Evolutionary conservation across 2,888 invertebrate species (phyloP), one percentile per base, ranked within the genome.

Genomic region (Petrolisthes manimaculis): DNA sequence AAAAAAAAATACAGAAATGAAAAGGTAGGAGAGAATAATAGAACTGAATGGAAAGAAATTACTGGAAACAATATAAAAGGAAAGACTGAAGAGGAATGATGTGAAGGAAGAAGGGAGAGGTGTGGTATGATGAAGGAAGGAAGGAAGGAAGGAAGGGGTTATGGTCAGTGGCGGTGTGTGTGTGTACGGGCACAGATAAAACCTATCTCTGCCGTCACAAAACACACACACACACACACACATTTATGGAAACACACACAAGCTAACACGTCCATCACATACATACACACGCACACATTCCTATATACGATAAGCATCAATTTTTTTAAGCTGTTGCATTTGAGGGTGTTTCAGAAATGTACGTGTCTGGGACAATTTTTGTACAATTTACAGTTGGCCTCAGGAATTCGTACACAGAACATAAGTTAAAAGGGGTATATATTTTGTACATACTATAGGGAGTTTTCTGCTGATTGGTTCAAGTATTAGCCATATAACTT

Each of bases 201-300:
- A 37, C 18, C 67, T 77, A 84, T 84, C 84, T 24, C 61, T 8
- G 4, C 55, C 78, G 84, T 84, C 84, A 84, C 84, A 84, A 84
- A 77, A 84, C 61, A 24, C 77, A 84, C 84, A 55, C 37, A 56
- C 77, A 55, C 21, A 55, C 81, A n/a, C 81, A 51, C 80, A 3
- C 56, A 81, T 14, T 8, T 61, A 54, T 81, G 37, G 80, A 12
- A 12, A 18, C 80, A 53, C 55, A 14, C 54, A 37, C n/a, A 77
- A 77, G 53, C 24, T 9, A 6, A 3, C n/a, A 4, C 77, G 4
- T 24, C 77, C 51, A n/a, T 51, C 5, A 5, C n/a, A n/a, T 8
- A 53, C 5, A 53, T 18, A 12, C 53, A 14, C 79, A 18, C 21
- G 79, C 18, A 51, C 12, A 14, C 79, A 4, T 53, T 54, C 54